Conservation (phyloP, 1,140 invertebrate species). For the Ephestia elutella region DNA sequence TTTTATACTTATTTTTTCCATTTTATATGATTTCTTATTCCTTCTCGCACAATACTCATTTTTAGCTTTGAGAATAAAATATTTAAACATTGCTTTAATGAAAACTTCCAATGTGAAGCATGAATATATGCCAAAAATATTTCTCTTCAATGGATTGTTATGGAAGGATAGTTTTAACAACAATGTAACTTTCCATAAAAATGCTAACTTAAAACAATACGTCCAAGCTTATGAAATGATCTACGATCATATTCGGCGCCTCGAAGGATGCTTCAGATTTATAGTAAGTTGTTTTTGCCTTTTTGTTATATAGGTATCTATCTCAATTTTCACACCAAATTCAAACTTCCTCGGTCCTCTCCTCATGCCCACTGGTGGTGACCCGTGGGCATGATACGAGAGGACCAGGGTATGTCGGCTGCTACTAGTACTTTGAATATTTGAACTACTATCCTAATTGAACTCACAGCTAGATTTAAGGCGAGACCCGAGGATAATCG, state of each 20-base stretch:
- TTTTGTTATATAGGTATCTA: background rate
- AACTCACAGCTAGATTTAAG: too few relatives aligned
- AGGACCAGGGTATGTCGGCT: too few relatives aligned
- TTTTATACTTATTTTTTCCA: slow-evolving; percentile 27
- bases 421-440: too few relatives aligned
- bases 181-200: slow-evolving; percentile 33
- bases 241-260: slow-evolving; percentile 23
- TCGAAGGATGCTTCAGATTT: slow-evolving; percentile 33
- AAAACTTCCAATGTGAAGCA: slow-evolving; percentile 35
- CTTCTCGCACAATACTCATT: slow-evolving; percentile 24
- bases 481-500: too few relatives aligned
- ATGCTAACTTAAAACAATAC: slow-evolving; percentile 26
- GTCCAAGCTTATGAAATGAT: slow-evolving; percentile 30
- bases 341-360: too few relatives aligned
- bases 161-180: slow-evolving; percentile 37
- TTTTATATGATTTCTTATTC: slow-evolving; percentile 32
- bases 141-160: slow-evolving; percentile 34
- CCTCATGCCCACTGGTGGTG: too few relatives aligned
- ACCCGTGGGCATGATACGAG: too few relatives aligned
- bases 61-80: slow-evolving; percentile 33
- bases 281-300: slow-evolving; percentile 26
- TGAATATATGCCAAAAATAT: slow-evolving; percentile 33
- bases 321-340: too few relatives aligned
- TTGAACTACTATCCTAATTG: too few relatives aligned
- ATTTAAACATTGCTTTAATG: slow-evolving; percentile 44